Base-by-base conservation (phyloP, 2,888 invertebrate genomes). In the Argynnis bischoffii region DNA sequence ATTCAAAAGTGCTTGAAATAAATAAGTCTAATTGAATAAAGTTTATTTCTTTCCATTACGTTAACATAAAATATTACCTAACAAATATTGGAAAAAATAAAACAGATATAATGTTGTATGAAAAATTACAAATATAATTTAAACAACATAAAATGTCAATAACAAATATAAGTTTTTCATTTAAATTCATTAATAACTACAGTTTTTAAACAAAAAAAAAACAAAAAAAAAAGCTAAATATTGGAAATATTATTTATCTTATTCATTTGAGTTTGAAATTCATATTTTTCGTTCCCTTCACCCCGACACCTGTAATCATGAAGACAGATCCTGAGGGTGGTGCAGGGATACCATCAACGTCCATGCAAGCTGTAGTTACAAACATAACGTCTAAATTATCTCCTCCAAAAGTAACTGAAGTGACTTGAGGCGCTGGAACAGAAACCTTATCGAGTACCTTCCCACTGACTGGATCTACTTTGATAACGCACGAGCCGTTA, bases 361-460 rank as follows among this genome's bases (percentile, higher is more conserved):
- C 81, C 72, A 93, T 76, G 71, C 87, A 90, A 1, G 95, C 95
- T 0, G 94, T 94, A 0, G 91, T 91, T 15, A 96, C 96, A 77
- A 94, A 97, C 64, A 97, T 82, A 54, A 95, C 92, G 75, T 96
- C 95, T 72, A 94, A 87, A 78, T 95, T 93, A 0, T 94, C 93
- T 0, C 96, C 96, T 3, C 96, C 96, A 79, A 96, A 97, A 2
- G 95, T 95, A 3, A 93, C 94, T 0, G 96, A 96, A 0, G 96
- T 96, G 5, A 95, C 94, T 80, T 95, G 93, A 57, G 90, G 87
- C 53, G 94, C 88, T 16, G 95, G 94, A 75, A 96, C 79, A 14
- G 93, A 82, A 8, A 96, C 87, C 70, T 93, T 93, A 57, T 92
- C 87, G 2, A 96, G 81, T 3, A 95, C 79, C 65, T 94, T 89